These are phyloP conservation scores for Sinocyclocheilus anshuiensis DNA, from an alignment of 2,113 vertebrate species.

Conservation along the genomic window DNA sequence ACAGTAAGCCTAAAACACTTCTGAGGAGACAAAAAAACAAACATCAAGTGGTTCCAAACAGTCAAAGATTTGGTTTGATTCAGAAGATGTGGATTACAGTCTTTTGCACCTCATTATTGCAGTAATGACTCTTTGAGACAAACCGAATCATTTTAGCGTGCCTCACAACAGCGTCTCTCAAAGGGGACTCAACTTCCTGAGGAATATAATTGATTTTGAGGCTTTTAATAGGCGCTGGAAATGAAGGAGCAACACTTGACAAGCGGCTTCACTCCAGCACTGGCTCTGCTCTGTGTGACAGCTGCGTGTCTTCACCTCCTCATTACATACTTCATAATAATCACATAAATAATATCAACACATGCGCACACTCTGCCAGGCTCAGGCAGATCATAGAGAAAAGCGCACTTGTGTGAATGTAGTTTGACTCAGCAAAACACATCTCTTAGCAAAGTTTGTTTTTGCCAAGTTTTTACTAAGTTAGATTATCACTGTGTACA, in stretches of 20 bases:
- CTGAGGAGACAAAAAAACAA: background rate
- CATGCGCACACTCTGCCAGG: slow-evolving; percentile 12
- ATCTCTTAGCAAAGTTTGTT: background rate
- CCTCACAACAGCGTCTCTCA: slow-evolving; percentile 7
- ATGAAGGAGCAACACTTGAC: slow-evolving; percentile 34
- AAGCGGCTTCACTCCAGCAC: slow-evolving; percentile 41
- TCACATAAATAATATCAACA: slow-evolving; percentile 50
- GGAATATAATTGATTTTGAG: slow-evolving; percentile 42
- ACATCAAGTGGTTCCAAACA: slow-evolving; percentile 13
- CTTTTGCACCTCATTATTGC: slow-evolving; percentile 30
- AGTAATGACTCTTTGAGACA: slow-evolving; percentile 33
- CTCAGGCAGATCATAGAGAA: background rate
- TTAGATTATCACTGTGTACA: background rate
- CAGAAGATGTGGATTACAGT: background rate
- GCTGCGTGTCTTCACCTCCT: slow-evolving; percentile 49
- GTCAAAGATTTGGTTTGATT: slow-evolving; percentile 9
- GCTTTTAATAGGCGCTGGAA: slow-evolving; percentile 43
- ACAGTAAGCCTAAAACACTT: background rate
- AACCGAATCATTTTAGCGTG: slow-evolving; percentile 1
- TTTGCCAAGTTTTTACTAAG: slow-evolving; percentile 8
- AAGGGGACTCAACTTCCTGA: slow-evolving; percentile 36
- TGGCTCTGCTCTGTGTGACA: slow-evolving; percentile 43
- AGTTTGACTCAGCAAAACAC: background rate
- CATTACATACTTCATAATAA: slow-evolving; percentile 55
- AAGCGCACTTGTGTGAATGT: slow-evolving; percentile 2